These are phyloP conservation scores for Drosophila sucinea DNA, from an alignment of 1,140 invertebrate species.

Conservation along the genomic window DNA sequence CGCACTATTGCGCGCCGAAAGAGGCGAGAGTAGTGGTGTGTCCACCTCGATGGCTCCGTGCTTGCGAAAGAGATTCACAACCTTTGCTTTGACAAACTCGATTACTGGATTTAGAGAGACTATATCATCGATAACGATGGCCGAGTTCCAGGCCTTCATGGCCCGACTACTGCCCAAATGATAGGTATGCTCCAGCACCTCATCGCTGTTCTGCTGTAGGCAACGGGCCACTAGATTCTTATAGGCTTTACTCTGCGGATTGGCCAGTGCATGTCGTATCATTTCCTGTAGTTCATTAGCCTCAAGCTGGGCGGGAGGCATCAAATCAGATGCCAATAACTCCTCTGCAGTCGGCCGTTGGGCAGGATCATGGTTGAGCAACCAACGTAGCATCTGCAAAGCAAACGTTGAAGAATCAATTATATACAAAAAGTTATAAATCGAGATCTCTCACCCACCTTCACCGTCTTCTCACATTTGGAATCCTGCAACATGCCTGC, in stretches of 20 bases:
- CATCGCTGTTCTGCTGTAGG: conserved; percentile 87
- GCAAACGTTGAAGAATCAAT: not conserved
- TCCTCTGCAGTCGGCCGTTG: conserved; percentile 92
- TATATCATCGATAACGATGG: conserved; percentile 77
- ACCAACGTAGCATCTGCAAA: conserved; percentile 85
- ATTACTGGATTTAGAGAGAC: conserved; percentile 78
- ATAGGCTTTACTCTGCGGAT: conserved; percentile 92
- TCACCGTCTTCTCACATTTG: conserved; percentile 78
- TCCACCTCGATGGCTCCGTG: conserved; percentile 90
- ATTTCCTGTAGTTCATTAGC: conserved; percentile 92
- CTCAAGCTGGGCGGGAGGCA: conserved; percentile 89
- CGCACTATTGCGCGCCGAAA: conserved; percentile 84
- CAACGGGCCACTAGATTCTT: conserved; percentile 89
- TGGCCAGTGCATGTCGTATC: conserved; percentile 89
- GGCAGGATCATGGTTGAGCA: conserved; percentile 93
- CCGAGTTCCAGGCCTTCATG: conserved; percentile 78
- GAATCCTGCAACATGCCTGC: conserved; percentile 83
- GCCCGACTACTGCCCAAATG: conserved; percentile 85
- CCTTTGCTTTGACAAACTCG: conserved; percentile 82
- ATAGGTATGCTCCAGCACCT: conserved; percentile 90
- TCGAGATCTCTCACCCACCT: conserved; percentile 37
- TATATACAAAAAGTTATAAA: not conserved
- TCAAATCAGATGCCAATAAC: conserved; percentile 90
- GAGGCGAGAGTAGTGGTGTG: conserved; percentile 91
- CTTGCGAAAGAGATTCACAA: conserved; percentile 88